These are phyloP conservation scores for Acrobasis suavella DNA, from an alignment of 2,888 invertebrate species.

Conservation along the genomic window DNA sequence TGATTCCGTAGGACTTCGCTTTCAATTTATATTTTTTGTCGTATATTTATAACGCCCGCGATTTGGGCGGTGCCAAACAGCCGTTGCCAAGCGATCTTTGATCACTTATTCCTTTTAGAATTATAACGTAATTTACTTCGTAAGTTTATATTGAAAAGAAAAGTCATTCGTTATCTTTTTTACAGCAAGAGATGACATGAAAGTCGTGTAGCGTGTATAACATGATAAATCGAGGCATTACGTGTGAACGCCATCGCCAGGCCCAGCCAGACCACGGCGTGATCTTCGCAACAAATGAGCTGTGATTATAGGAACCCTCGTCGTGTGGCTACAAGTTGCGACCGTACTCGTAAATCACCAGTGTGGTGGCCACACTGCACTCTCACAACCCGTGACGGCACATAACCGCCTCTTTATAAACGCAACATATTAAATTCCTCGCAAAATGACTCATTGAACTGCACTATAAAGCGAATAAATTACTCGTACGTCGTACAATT, in stretches of 20 bases:
- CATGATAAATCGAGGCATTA: slow-evolving; percentile 21
- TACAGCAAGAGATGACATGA: not conserved
- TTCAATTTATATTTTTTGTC: slow-evolving; percentile 20
- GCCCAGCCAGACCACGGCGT: slow-evolving; percentile 8
- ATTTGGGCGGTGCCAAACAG: not conserved
- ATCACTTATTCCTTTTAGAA: not conserved
- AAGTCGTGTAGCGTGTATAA: slow-evolving; percentile 15
- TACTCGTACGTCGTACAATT: slow-evolving; percentile 37
- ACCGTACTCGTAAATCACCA: slow-evolving; percentile 20
- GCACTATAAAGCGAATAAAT: slow-evolving; percentile 56
- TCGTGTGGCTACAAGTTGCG: slow-evolving; percentile 16
- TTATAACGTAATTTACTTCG: slow-evolving; percentile 5
- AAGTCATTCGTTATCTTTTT: slow-evolving; percentile 18
- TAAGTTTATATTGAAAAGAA: slow-evolving; percentile 13
- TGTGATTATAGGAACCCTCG: slow-evolving; percentile 17
- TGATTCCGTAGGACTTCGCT: slow-evolving; percentile 12
- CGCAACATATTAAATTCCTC: slow-evolving; percentile 66
- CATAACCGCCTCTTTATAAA: slow-evolving; percentile 37
- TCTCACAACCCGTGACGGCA: slow-evolving; percentile 7
- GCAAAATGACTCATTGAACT: slow-evolving; percentile 48
- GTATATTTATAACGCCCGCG: not conserved
- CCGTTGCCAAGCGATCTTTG: not conserved
- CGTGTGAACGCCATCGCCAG: slow-evolving; percentile 18
- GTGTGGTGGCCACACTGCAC: slow-evolving; percentile 6
- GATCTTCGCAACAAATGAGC: slow-evolving; percentile 22